Evolutionary conservation across 2,888 invertebrate species (phyloP), one percentile per base, ranked within the genome.

Genomic region (Bhutanitis thaidina): DNA sequence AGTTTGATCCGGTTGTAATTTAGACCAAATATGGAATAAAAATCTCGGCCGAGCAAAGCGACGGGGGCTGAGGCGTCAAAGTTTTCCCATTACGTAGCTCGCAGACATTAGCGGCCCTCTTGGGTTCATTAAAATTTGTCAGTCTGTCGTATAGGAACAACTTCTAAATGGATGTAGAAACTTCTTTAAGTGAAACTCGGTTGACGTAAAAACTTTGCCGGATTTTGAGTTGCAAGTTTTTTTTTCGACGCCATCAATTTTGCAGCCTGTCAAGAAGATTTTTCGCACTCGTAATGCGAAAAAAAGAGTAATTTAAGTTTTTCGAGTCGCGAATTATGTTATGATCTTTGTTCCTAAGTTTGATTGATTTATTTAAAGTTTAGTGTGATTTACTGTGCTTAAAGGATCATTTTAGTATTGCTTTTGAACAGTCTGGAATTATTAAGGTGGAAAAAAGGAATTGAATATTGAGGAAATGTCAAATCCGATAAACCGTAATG

Each of bases 91-190:
- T 89, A 87, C 76, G 71, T 63, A 60, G 74, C 65, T 74, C 76
- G 76, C 72, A 80, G 86, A 86, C 88, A 87, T 89, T 88, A 88
- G 83, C 85, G 80, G 72, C 79, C 79, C 87, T 81, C 87, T 80
- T 75, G 81, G 80, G 81, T 81, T 89, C 89, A 88, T 89, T 89
- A 89, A 86, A 88, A 88, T 89, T 89, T 89, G 89, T 89, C 89
- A 88, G 85, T 79, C 78, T 81, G 81, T 79, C 86, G 84, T 80
- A 80, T 75, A 80, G 73, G 80, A 76, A 65, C 66, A 87, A 89
- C 85, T 88, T 87, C 72, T 72, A 77, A 88, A 87, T 89, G 84
- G 87, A 88, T 88, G 88, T 86, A 74, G 75, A 81, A 88, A 89
- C 87, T 88, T 86, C 75, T 76, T 64, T 86, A 88, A 89, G 88